Evolutionary conservation across 2,797 vertebrate genomes (phyloP).

Genomic region (Halcyon badia): DNA sequence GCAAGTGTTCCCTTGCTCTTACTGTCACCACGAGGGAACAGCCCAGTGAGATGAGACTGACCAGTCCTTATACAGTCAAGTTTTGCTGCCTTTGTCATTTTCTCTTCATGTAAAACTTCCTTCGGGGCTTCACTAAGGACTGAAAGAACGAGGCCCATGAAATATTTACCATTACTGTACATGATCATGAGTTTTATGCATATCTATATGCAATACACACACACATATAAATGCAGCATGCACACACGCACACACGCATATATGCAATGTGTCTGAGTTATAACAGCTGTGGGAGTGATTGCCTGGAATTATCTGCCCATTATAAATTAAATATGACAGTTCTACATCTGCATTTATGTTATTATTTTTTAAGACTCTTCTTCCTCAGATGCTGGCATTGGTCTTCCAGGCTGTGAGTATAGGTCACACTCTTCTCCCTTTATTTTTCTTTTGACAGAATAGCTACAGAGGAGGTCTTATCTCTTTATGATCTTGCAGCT

Average conservation of each 20-base stretch:
- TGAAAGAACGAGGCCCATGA: conserved; percentile 28
- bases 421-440: neutral
- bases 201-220: conserved; percentile 58
- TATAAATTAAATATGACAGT: conserved; percentile 69
- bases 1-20: neutral
- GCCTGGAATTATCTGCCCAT: conserved; percentile 51
- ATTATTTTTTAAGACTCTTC: conserved; percentile 52
- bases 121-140: neutral
- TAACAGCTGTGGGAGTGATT: conserved; percentile 66
- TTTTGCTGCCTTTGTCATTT: neutral
- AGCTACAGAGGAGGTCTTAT: neutral
- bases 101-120: neutral
- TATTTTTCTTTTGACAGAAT: neutral
- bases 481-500: neutral
- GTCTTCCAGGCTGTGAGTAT: neutral
- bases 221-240: neutral
- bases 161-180: conserved; percentile 55
- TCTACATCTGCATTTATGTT: conserved; percentile 67
- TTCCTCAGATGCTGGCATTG: neutral
- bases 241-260: neutral
- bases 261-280: conserved; percentile 52
- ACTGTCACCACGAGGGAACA: neutral
- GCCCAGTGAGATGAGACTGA: neutral
- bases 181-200: neutral
- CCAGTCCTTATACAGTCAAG: fast-evolving